These are phyloP conservation scores for Cosmia trapezina DNA, from an alignment of 2,888 invertebrate species.

Conservation along the genomic window DNA sequence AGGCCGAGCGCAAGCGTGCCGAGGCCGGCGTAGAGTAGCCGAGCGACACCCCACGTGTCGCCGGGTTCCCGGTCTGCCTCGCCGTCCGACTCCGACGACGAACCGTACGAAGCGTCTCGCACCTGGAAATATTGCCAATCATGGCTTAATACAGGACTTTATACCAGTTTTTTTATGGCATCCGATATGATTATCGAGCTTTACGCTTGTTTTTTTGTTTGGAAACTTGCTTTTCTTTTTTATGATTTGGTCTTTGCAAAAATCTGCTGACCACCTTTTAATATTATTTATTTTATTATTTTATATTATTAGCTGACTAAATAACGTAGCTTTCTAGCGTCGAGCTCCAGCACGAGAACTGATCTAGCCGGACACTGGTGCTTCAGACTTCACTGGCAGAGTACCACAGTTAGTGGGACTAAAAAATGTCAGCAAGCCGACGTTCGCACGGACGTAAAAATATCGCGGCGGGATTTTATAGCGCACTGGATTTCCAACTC, in stretches of 20 bases:
- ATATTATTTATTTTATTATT: too few species aligned
- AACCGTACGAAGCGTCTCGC: slow-evolving; percentile 95
- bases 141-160: neutral
- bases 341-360: slow-evolving; percentile 9
- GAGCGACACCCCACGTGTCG: slow-evolving; percentile 95
- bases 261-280: neutral
- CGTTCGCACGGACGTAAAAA: too few species aligned
- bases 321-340: slow-evolving; percentile 23
- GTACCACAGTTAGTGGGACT: too few species aligned
- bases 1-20: slow-evolving; percentile 95
- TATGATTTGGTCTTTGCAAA: neutral
- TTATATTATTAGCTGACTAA: neutral
- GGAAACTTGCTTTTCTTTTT: neutral
- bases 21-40: slow-evolving; percentile 96
- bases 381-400: neutral
- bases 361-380: neutral
- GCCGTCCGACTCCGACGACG: slow-evolving; percentile 92
- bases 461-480: too few species aligned
- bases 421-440: too few species aligned
- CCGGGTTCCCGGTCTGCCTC: slow-evolving; percentile 93
- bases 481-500: too few species aligned
- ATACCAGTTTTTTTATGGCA: neutral
- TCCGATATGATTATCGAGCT: neutral
- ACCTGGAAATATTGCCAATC: slow-evolving; percentile 89
- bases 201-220: too few species aligned